Evolutionary conservation across 2,888 invertebrate genomes (phyloP).

Genomic region (Acholoe squamosa): DNA sequence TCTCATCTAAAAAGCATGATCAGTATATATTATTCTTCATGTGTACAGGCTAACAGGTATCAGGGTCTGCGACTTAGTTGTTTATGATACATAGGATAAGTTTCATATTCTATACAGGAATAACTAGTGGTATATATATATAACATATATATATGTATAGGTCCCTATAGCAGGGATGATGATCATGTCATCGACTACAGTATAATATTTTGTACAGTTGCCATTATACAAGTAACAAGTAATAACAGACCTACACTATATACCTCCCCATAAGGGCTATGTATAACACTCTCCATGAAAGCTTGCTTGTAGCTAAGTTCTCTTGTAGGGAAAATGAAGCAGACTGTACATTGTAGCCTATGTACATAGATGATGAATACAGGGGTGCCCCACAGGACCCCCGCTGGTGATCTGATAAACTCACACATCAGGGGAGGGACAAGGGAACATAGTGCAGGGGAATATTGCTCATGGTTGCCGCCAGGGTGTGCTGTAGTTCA

Average conservation of each 20-base stretch:
- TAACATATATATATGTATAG: conserved; percentile 25
- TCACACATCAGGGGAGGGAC: not conserved
- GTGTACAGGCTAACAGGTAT: not conserved
- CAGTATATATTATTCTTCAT: not conserved
- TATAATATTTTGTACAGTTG: conserved; percentile 34
- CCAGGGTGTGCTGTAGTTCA: conserved; percentile 39
- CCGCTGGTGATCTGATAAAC: not conserved
- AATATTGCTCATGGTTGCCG: conserved; percentile 52
- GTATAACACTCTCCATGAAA: not conserved
- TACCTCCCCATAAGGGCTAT: not conserved
- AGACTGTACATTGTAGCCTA: not conserved
- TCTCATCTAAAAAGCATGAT: conserved; percentile 42
- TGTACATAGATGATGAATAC: conserved; percentile 29
- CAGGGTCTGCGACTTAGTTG: not conserved
- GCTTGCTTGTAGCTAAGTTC: not conserved
- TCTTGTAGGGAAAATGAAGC: not conserved
- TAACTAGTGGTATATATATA: not conserved
- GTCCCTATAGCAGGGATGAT: not conserved
- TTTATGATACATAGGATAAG: not conserved
- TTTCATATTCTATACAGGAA: not conserved
- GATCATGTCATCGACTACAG: not conserved
- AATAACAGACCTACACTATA: not conserved
- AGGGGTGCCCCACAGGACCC: not conserved
- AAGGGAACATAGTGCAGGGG: not conserved
- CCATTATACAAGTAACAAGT: conserved; percentile 17